Evolutionary conservation across 2,888 invertebrate genomes (phyloP), one percentile per base, ranked within the genome.

Genomic region (Pelosia muscerda): DNA sequence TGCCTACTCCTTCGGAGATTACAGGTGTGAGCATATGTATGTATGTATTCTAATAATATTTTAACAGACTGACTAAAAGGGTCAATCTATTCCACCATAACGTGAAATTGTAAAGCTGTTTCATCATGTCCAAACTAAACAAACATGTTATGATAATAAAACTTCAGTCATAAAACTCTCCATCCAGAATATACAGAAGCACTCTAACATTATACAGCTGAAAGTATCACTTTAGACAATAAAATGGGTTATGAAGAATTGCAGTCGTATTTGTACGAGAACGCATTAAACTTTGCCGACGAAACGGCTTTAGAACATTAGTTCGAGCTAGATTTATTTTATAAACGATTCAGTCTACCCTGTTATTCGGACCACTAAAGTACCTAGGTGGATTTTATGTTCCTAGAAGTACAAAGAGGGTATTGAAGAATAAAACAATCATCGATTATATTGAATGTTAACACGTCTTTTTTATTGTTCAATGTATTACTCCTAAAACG

Each of bases 281-380:
- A 59, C 19, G 2, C 38, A 38, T 38, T 38, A 59, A 38, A 59
- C 34, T 59, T 59, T 10, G 25, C 9, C 25, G 15, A n/a, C 42
- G 42, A 19, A 10, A 26, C 34, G 15, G 25, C 34, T 59, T 59
- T 15, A 25, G 19, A 38, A 25, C 59, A 59, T 38, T 38, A 38
- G 38, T 59, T 59, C 19, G 38, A 25, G 38, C 59, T 59, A 38
- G 59, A 59, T 59, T 59, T 59, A 59, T 34, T 59, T 4, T 19
- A n/a, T 9, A 49, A 49, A 49, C 49, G 49, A 49, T 49, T n/a
- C 23, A 23, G 23, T 38, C 34, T 15, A 38, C 3, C 23, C 23
- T 59, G 34, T 34, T 34, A 11, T 59, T 59, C 23, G 13, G 11
- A 22, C 31, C 22, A 34, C 31, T 6, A n/a, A 49, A n/a, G 42